Percentiles rank a stretch among this genome's conserved stretches.
Conservation (phyloP, 2,113 vertebrate genomes). For the Syrrhaptes paradoxus region DNA sequence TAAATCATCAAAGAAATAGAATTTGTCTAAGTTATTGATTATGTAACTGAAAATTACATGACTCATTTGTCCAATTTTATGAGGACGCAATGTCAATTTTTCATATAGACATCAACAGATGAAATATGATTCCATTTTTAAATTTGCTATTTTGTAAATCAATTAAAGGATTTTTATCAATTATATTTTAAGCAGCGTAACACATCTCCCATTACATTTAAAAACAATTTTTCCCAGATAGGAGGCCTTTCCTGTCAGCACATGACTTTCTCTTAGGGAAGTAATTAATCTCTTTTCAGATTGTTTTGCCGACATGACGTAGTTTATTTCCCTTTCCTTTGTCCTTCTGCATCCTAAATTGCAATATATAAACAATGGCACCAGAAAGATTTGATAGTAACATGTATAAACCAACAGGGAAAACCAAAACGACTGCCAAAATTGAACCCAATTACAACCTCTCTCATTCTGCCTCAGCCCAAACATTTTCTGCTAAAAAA, state of each 20-base stretch:
- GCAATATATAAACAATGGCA: not conserved
- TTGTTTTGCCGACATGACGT: not conserved
- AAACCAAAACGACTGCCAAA: not conserved
- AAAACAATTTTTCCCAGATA: not conserved
- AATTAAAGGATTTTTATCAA: constrained; percentile 73
- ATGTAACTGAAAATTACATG: constrained; percentile 94
- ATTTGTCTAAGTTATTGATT: constrained; percentile 94
- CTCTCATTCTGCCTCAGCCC: not conserved
- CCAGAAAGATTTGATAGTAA: not conserved
- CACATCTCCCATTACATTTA: not conserved
- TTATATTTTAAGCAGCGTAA: constrained; percentile 57
- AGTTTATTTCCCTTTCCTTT: not conserved
- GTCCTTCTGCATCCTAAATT: not conserved
- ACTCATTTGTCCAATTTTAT: constrained; percentile 92
- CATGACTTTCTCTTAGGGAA: not conserved
- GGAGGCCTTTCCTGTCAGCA: not conserved
- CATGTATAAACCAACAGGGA: not conserved
- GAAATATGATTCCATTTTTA: constrained; percentile 76
- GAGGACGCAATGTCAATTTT: constrained; percentile 82
- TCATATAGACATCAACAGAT: constrained; percentile 69
- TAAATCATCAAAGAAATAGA: constrained; percentile 92
- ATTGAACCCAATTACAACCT: not conserved
- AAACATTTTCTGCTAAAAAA: not conserved
- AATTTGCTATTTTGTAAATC: constrained; percentile 68
- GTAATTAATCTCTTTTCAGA: not conserved